Base-by-base conservation (phyloP, 2,113 vertebrate genomes). In the Aldabrachelys gigantea region DNA sequence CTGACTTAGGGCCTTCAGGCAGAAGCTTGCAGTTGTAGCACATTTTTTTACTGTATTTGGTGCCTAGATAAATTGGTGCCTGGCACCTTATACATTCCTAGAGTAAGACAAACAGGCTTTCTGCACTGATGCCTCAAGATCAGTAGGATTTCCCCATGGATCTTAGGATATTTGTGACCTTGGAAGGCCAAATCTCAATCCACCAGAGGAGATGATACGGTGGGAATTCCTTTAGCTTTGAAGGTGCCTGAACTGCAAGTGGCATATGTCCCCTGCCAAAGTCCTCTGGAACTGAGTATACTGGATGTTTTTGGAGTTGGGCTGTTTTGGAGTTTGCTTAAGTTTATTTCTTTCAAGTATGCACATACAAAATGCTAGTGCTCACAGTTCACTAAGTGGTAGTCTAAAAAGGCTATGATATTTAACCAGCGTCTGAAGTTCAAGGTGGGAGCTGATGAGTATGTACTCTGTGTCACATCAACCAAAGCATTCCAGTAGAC, bases 301-400 rank as follows among this genome's bases (percentile, higher is more conserved):
- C 85, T 92, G 31, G 50, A 81, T 92, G 91, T 95, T 86, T 96
- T 93, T 95, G 90, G 94, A 92, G 87, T 86, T 84, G 75, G 87
- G 50, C 31, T 96, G 89, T 84, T 96, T 59, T 89, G n/a, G 83
- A 84, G 78, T 96, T 95, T 93, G 56, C 47, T 75, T 69, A 84
- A 75, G 79, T 92, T 94, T 93, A 87, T 84, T 96, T 93, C 84
- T 89, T 91, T 78, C 81, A 49, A 91, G 82, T 91, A 95, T 89
- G 84, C 86, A 75, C 59, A 57, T 85, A 87, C 27, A 96, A 93
- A 92, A 95, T 95, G 89, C 82, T 94, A 91, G 93, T 92, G 53
- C 29, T 94, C 89, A 38, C 85, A 59, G 87, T 80, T 52, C n/a
- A 84, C 38, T 80, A 85, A 94, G 72, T 14, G 25, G 4, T 14